Percentiles rank a stretch among this genome's conserved stretches.
These are phyloP conservation scores for Penelope pileata DNA, from an alignment of 2,113 vertebrate species.

Conservation along the genomic window DNA sequence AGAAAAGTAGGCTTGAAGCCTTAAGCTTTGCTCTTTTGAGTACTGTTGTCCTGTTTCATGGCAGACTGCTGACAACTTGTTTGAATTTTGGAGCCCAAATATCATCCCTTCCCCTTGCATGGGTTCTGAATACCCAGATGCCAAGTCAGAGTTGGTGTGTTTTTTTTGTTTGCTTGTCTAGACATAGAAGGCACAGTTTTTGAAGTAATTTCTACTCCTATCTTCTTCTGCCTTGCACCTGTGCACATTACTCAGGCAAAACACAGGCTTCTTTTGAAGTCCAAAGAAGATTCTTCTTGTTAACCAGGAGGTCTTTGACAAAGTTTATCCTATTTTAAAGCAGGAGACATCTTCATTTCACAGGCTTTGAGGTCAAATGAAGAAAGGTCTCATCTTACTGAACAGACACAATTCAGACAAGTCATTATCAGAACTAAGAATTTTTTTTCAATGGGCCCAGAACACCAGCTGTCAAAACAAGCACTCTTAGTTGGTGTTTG, in stretches of 20 bases:
- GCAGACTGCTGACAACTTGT: neutral
- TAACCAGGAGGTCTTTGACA: neutral
- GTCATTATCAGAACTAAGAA: neutral
- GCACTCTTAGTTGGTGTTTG: neutral
- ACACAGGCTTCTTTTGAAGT: neutral
- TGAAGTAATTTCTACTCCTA: neutral
- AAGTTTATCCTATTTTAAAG: neutral
- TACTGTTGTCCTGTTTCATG: neutral
- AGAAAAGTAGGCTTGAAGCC: neutral
- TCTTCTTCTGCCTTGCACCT: neutral
- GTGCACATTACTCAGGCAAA: neutral
- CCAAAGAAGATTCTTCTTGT: neutral
- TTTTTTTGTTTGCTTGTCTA: neutral
- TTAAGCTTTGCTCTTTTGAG: neutral
- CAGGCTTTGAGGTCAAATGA: neutral
- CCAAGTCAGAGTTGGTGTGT: neutral
- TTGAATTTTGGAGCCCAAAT: neutral
- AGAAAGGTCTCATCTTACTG: neutral
- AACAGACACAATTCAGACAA: neutral
- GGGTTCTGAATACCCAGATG: neutral
- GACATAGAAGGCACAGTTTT: neutral
- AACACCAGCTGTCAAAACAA: neutral
- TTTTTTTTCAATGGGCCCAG: neutral
- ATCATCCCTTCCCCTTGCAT: neutral
- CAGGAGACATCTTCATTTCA: neutral